Conservation (phyloP, 1,140 invertebrate species). For the Drosophila busckii region DNA sequence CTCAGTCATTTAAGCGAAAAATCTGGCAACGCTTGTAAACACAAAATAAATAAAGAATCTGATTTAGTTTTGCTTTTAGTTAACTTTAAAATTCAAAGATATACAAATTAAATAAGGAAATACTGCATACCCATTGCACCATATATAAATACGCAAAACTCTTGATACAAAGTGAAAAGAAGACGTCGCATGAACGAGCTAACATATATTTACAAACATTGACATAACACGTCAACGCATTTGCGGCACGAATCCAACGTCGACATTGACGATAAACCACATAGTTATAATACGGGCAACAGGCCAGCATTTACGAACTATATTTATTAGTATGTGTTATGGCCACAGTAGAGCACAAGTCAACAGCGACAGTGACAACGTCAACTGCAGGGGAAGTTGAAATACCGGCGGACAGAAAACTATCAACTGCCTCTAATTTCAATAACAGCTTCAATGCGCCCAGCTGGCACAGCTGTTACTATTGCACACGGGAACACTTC, state of each 20-base stretch:
- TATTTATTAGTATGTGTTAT: slow-evolving; percentile 65
- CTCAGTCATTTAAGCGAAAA: no score
- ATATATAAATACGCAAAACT: no score
- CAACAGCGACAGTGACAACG: slow-evolving; percentile 3
- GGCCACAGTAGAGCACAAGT: slow-evolving; percentile 45
- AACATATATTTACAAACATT: slow-evolving; percentile 48
- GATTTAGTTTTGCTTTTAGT: no score
- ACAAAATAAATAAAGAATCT: no score
- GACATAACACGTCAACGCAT: slow-evolving; percentile 72
- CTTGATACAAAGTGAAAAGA: no score
- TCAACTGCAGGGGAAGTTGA: slow-evolving; percentile 9
- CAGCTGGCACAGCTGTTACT: slow-evolving; percentile 81
- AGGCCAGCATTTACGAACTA: no score
- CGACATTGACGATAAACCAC: slow-evolving; percentile 7
- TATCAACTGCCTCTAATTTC: slow-evolving; percentile 27
- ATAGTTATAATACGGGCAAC: no score
- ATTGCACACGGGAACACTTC: slow-evolving; percentile 81
- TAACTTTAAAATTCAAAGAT: no score
- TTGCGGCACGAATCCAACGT: slow-evolving; percentile 30
- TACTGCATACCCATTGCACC: no score
- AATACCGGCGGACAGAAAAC: slow-evolving; percentile 28
- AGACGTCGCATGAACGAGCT: not conserved
- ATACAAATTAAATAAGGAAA: no score
- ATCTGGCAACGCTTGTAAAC: no score
- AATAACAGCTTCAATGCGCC: slow-evolving; percentile 13